A percentile compares a stretch with the other conserved stretches of the same genome.
These are phyloP conservation scores for Deilephila porcellus DNA, from an alignment of 2,888 invertebrate species.

Conservation along the genomic window DNA sequence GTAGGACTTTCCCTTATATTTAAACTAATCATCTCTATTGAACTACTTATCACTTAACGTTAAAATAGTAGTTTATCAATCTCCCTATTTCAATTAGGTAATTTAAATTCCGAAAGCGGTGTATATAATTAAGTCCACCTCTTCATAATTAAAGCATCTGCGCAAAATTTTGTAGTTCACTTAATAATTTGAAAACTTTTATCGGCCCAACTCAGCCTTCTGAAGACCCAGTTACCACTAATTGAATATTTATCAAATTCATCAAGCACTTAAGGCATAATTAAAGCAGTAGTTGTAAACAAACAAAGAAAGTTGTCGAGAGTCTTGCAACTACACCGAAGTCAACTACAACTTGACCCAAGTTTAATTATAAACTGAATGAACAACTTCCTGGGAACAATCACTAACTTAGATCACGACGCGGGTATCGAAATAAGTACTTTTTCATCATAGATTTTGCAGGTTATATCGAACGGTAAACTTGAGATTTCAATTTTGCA, in stretches of 20 bases:
- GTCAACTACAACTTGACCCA: slow-evolving; percentile 74
- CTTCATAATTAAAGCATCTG: background rate
- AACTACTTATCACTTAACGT: no score
- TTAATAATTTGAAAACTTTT: background rate
- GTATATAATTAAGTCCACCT: background rate
- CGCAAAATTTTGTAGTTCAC: background rate
- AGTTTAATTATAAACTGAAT: slow-evolving; percentile 81
- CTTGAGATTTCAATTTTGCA: slow-evolving; percentile 20
- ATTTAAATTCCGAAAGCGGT: background rate
- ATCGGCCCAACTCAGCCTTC: background rate
- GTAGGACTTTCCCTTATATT: no score
- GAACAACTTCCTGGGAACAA: slow-evolving; percentile 70
- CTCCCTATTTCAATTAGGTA: background rate
- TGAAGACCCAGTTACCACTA: slow-evolving; percentile 37
- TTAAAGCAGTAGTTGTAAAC: slow-evolving; percentile 68
- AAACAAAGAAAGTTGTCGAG: slow-evolving; percentile 72
- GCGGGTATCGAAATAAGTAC: slow-evolving; percentile 55
- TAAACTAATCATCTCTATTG: no score
- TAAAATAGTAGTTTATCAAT: no score
- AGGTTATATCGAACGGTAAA: slow-evolving; percentile 27
- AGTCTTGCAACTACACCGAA: slow-evolving; percentile 64
- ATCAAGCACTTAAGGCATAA: slow-evolving; percentile 63
- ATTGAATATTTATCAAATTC: slow-evolving; percentile 63
- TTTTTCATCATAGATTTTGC: slow-evolving; percentile 47
- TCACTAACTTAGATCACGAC: slow-evolving; percentile 68